Evolutionary conservation across 2,797 vertebrate genomes (phyloP).

Genomic region (Otolemur crassicaudatus): DNA sequence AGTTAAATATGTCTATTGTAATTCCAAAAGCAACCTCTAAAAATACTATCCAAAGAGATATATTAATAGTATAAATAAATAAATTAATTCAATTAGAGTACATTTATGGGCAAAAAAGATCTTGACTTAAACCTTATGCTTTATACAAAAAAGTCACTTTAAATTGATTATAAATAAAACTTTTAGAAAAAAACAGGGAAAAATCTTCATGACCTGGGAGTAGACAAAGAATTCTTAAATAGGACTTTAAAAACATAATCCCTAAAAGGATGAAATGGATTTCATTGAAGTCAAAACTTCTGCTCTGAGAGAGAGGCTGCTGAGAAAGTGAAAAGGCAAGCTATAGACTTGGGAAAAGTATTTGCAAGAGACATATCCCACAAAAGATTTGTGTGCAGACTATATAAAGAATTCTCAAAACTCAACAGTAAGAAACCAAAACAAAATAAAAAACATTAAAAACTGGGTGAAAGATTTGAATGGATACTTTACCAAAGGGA

Average conservation of each 20-base stretch:
- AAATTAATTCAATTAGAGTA: not conserved
- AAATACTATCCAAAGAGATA: not conserved
- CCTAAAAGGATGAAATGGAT: not conserved
- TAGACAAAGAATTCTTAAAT: not conserved
- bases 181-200: not conserved
- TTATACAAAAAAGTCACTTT: slow-evolving; percentile 20
- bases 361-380: not conserved
- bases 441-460: not conserved
- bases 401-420: not conserved
- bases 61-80: not conserved
- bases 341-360: slow-evolving; percentile 2
- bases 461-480: not conserved
- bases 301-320: not conserved
- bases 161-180: slow-evolving; percentile 4
- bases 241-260: not conserved
- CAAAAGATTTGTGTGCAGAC: not conserved
- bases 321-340: not conserved
- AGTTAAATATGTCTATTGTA: not conserved
- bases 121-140: not conserved
- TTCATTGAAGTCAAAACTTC: not conserved
- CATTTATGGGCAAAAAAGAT: not conserved
- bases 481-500: not conserved
- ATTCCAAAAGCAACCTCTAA: not conserved
- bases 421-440: not conserved
- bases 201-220: not conserved